A percentile compares a stretch with the other conserved stretches of the same genome.
Evolutionary conservation across 2,888 invertebrate genomes (phyloP).

Genomic region (Drosophila phalerata): DNA sequence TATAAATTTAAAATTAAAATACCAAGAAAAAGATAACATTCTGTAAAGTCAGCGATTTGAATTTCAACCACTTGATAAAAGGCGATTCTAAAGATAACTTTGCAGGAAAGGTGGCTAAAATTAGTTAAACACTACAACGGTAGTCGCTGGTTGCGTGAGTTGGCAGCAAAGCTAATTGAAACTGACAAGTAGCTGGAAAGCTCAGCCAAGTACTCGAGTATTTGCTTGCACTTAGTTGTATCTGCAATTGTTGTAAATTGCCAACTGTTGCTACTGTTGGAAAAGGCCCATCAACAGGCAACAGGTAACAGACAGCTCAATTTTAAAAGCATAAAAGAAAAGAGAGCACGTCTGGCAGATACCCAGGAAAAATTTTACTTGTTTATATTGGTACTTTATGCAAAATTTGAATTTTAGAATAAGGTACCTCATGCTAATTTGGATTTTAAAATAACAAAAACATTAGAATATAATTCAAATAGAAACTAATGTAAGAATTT

Average conservation of each 20-base stretch:
- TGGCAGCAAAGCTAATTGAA: constrained; percentile 37
- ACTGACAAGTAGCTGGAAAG: constrained; percentile 17
- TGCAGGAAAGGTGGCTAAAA: constrained; percentile 8
- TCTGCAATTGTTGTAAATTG: constrained; percentile 42
- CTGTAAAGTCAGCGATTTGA: background rate
- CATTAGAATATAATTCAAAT: no score
- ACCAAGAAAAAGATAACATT: constrained; percentile 3
- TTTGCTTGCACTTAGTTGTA: constrained; percentile 55
- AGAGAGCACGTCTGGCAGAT: constrained; percentile 2
- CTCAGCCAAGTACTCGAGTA: constrained; percentile 32
- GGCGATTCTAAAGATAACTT: background rate
- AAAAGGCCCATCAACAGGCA: background rate
- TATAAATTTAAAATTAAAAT: constrained; percentile 2
- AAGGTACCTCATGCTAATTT: no score
- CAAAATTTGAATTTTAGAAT: background rate
- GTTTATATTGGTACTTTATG: background rate
- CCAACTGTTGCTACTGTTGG: constrained; percentile 38
- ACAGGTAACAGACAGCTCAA: constrained; percentile 23
- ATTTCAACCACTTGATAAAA: constrained; percentile 2
- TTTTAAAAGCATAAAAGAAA: constrained; percentile 1
- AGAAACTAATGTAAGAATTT: background rate
- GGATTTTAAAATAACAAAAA: background rate
- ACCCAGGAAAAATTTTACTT: background rate
- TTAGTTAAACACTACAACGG: constrained; percentile 23
- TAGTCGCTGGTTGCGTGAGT: constrained; percentile 21